Base-by-base conservation (phyloP, 2,113 vertebrate species). In the Xyliphius kryptos region DNA sequence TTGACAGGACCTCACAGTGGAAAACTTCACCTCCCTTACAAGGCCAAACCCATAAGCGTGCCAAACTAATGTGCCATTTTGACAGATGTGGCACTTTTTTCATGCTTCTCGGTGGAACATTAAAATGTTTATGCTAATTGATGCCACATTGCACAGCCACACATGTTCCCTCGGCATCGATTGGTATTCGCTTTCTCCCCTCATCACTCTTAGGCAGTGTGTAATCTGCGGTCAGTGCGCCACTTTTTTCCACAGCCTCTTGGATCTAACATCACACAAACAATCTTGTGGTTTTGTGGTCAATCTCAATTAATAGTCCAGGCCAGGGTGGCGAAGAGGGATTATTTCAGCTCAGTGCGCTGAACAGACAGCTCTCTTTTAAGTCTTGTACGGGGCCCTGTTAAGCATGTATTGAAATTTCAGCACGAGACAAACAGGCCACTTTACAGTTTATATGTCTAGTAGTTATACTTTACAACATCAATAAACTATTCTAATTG, bases 171-270 rank as follows among this genome's bases (percentile, higher is more conserved):
- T 54, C n/a, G 1, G 19, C 66, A 43, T 73, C 66, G 72, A 71
- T 68, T 60, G 66, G 56, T 68, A 79, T 67, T 75, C 69, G 76
- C 71, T 72, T 71, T 75, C 65, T 66, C 64, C 55, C 69, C 56
- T 67, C 58, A 37, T 61, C 50, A 53, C 75, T 74, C 76, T 67
- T 56, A 56, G 40, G 54, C 66, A 19, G 62, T 67, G 67, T 76
- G 86, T 86, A 91, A 82, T 88, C 84, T 91, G 90, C 86, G 84
- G 89, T 89, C 83, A 86, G 82, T 87, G 85, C 82, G 84, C 79
- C 76, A 75, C 88, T 86, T 88, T 86, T 83, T 76, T 79, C 79
- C 87, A 73, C 56, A 51, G 61, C 63, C 69, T 70, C 83, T 89
- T 82, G 86, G 86, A 88, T 83, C 81, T 80, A 73, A 80, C 82